Base-by-base conservation (phyloP, 1,140 invertebrate species). In the Papilio polyxenes region DNA sequence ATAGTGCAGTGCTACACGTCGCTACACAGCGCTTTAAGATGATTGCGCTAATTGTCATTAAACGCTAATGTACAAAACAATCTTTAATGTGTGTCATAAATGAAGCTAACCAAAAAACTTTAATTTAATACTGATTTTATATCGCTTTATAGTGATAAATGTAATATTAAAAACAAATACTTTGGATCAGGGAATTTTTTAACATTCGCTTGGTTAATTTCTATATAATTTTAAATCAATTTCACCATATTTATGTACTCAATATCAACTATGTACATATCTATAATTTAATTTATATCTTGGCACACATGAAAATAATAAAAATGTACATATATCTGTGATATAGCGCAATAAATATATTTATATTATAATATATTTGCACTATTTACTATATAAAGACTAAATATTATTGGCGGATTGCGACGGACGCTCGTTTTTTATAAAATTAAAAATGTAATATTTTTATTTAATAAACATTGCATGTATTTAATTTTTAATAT, bases 351-450 rank as follows among this genome's bases (percentile, higher is more conserved):
- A 72, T 37, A 72, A 40, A 37, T 72, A 65, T 17, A 31, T 40
- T 17, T 69, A n/a, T 69, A 69, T 13, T 31, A 31, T 31, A 31
- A 15, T 17, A 13, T 72, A 72, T 37, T 72, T 72, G 13, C 62
- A 65, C 31, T 65, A 65, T 65, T 31, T 31, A n/a, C n/a, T n/a
- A n/a, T n/a, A n/a, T n/a, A 37, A 65, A 65, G 23, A 72, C 53
- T 17, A 56, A 13, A 53, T 13, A 17, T 17, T 40, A 72, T 72
- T 72, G 31, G 65, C 65, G 65, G 65, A 72, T 72, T 72, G 65
- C 65, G 65, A 40, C 65, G 65, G 65, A 72, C 65, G 65, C 11
- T 72, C 31, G 65, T 72, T 13, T 72, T 31, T 72, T 37, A 37
- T 15, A 23, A 20, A 23, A 62, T 23, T 59, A 3, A n/a, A 69